phyloP scores from a whole-genome alignment of 2,113 vertebrate genomes.

The Archilochus colubris region DNA sequence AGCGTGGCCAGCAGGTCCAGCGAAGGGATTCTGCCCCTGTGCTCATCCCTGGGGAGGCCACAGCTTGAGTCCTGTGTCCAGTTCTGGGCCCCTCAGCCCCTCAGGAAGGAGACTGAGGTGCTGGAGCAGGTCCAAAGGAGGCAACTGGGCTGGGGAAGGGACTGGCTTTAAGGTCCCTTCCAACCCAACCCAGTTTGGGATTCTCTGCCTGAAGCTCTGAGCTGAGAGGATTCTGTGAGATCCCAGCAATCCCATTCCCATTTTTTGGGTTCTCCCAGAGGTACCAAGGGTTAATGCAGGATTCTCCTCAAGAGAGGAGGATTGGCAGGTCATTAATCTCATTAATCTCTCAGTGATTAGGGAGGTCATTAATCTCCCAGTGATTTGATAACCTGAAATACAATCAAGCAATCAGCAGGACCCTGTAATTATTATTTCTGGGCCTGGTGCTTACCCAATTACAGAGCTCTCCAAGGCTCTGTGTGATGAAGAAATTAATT shows the following conservation, averaged over 20 bases:
- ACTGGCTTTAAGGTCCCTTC: too few relatives aligned
- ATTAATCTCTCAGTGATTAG: not conserved
- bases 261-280: not conserved
- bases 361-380: not conserved
- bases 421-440: constrained; percentile 47
- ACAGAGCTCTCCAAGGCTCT: not conserved
- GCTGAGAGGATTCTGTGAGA: not conserved
- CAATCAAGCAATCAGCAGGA: constrained; percentile 44
- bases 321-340: constrained; percentile 8
- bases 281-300: not conserved
- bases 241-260: not conserved
- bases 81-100: too few relatives aligned
- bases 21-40: too few relatives aligned
- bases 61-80: too few relatives aligned
- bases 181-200: too few relatives aligned
- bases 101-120: too few relatives aligned
- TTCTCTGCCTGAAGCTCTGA: not conserved
- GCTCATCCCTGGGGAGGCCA: too few relatives aligned
- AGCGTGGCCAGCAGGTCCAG: too few relatives aligned
- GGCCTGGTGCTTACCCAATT: constrained; percentile 44
- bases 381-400: constrained; percentile 31
- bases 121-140: too few relatives aligned
- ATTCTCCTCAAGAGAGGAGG: not conserved
- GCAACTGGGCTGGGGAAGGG: too few relatives aligned
- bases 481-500: constrained; percentile 44